Base-by-base conservation (phyloP, 2,113 vertebrate species). In the Triplophysa tibetana region DNA sequence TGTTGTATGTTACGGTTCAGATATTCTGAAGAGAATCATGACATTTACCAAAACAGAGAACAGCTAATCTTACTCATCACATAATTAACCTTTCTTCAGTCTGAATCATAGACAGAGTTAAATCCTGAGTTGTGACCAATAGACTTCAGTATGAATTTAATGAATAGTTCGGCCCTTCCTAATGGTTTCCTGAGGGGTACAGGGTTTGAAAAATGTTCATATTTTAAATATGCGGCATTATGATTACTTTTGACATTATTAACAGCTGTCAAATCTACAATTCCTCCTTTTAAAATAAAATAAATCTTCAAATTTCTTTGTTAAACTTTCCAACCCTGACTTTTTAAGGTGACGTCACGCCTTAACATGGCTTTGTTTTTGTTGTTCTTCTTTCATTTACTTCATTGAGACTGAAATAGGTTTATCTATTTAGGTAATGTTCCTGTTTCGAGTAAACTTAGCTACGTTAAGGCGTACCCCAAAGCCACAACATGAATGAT, bases 351-450 rank as follows among this genome's bases (percentile, higher is more conserved):
- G 48, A 70, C 8, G 1, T 41, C 5, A 43, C 41, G 19, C 19
- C 54, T 60, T 60, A 60, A 60, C 17, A 14, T 43, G 38, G 54
- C 54, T 38, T 73, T 33, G 12, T 70, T 33, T 33, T 10, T 26
- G 45, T 69, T 38, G n/a, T 14, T 26, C 23, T 69, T 3, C 38
- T 50, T 29, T 33, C 10, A 70, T 70, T 70, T 10, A 70, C 33
- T 10, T 12, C 52, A 73, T 16, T 41, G 70, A 70, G 70, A 12
- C 29, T 8, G n/a, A 73, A 73, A 73, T 41, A 60, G 70, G 26
- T 54, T 38, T 29, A 41, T 72, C 29, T 23, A 73, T 43, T 74
- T 43, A 74, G 50, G 69, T 56, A 72, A 72, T 61, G 54, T 74
- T 43, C 54, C 54, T 17, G 33, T 61, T 61, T 61, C 33, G 56